These are phyloP conservation scores for Melinaea menophilus DNA, from an alignment of 2,888 invertebrate species.

Conservation along the genomic window DNA sequence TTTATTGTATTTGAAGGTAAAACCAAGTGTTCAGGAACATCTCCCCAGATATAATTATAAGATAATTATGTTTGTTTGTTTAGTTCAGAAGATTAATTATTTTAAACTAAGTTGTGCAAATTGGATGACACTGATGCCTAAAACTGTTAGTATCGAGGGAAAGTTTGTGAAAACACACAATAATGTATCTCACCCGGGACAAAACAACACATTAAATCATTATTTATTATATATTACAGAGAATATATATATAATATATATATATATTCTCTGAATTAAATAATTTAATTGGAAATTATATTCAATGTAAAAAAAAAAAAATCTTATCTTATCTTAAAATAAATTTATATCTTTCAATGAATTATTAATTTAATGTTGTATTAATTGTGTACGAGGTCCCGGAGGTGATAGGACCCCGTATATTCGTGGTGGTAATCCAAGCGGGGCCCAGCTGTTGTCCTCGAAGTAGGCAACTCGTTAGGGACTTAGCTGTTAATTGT, in stretches of 20 bases:
- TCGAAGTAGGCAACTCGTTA: constrained; percentile 13
- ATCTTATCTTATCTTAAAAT: background rate
- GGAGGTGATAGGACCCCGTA: background rate
- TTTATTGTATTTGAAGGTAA: too few species aligned
- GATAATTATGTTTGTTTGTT: background rate
- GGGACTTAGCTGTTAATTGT: constrained; percentile 23
- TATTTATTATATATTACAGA: too few species aligned
- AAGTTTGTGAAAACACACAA: constrained; percentile 17
- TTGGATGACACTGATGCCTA: constrained; percentile 14
- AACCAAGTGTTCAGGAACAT: too few species aligned
- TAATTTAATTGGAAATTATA: too few species aligned
- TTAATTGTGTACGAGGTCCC: too few species aligned
- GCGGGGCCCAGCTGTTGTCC: background rate
- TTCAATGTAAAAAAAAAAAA: background rate
- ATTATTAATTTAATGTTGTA: too few species aligned
- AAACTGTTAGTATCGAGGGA: constrained; percentile 5
- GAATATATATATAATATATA: too few species aligned
- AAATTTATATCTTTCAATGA: background rate
- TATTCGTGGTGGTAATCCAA: background rate
- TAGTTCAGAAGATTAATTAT: constrained; percentile 9
- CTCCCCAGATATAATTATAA: too few species aligned
- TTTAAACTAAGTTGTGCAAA: constrained; percentile 19
- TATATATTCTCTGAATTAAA: too few species aligned
- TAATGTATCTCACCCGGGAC: background rate
- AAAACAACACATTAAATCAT: background rate